These are phyloP conservation scores for Chaenodraco wilsoni DNA, from an alignment of 2,797 vertebrate species.

Conservation along the genomic window DNA sequence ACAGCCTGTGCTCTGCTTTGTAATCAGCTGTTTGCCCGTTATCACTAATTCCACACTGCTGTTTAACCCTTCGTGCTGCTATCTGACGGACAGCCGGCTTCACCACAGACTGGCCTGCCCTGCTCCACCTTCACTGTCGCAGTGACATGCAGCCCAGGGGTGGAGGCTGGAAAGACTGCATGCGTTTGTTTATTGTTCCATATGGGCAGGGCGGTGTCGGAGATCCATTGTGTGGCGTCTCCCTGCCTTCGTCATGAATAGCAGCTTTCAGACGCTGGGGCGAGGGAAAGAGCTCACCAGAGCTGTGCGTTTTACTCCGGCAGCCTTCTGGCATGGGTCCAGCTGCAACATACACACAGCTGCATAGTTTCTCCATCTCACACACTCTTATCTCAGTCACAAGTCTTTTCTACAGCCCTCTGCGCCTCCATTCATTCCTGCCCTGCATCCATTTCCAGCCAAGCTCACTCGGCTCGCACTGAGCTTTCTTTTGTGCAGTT, in stretches of 20 bases:
- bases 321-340: slow-evolving; percentile 69
- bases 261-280: slow-evolving; percentile 73
- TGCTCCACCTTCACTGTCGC: slow-evolving; percentile 49
- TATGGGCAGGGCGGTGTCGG: slow-evolving; percentile 72
- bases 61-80: slow-evolving; percentile 20
- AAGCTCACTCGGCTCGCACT: slow-evolving; percentile 52
- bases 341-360: slow-evolving; percentile 76
- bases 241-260: slow-evolving; percentile 80
- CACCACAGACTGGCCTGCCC: slow-evolving; percentile 42
- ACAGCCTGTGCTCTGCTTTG: slow-evolving; percentile 56
- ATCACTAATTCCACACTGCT: slow-evolving; percentile 63
- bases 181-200: slow-evolving; percentile 80
- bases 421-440: slow-evolving; percentile 55
- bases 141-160: slow-evolving; percentile 42
- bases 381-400: slow-evolving; percentile 61
- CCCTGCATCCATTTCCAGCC: slow-evolving; percentile 67
- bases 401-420: slow-evolving; percentile 48
- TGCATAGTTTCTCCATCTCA: slow-evolving; percentile 55
- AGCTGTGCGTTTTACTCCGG: slow-evolving; percentile 76
- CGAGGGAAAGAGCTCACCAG: slow-evolving; percentile 73
- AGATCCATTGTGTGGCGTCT: slow-evolving; percentile 78
- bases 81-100: background rate
- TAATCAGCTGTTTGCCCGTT: slow-evolving; percentile 58
- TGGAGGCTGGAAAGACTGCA: slow-evolving; percentile 74
- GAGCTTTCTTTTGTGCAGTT: slow-evolving; percentile 68